phyloP scores from a whole-genome alignment of 2,888 invertebrate genomes.

The Enchytraeus crypticus region DNA sequence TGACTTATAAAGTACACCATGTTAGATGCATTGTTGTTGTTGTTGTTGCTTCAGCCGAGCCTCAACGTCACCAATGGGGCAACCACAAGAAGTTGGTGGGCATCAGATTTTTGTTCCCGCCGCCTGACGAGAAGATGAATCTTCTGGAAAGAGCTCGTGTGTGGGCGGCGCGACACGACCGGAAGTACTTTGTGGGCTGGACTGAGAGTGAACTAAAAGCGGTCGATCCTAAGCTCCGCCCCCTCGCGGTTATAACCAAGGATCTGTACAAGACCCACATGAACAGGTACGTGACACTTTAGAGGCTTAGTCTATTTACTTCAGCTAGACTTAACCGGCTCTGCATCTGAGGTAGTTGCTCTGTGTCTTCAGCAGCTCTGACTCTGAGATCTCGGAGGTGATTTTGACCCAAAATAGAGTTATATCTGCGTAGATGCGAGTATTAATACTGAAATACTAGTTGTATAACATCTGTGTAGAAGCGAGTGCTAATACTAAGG shows the following conservation, averaged over 20 bases:
- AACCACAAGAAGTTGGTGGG: constrained; percentile 22
- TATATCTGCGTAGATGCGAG: no score
- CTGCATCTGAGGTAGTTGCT: not conserved
- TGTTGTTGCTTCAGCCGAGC: not conserved
- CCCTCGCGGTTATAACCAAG: constrained; percentile 23
- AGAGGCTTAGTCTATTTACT: no score
- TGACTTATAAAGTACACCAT: no score
- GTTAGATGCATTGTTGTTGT: no score
- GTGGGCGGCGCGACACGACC: constrained; percentile 30
- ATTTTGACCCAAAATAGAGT: no score
- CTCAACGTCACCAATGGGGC: not conserved
- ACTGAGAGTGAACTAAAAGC: constrained; percentile 24
- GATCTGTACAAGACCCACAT: constrained; percentile 30
- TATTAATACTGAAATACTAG: no score
- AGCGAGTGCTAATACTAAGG: no score
- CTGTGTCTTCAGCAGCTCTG: not conserved
- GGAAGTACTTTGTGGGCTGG: constrained; percentile 31
- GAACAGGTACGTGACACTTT: constrained; percentile 31
- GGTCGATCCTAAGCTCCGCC: constrained; percentile 24
- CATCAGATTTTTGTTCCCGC: constrained; percentile 27
- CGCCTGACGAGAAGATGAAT: constrained; percentile 21
- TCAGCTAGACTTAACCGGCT: no score
- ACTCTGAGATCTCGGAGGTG: not conserved
- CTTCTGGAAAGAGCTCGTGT: constrained; percentile 25
- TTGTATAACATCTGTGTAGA: no score